phyloP scores from a whole-genome alignment of 1,140 invertebrate genomes.

The Holotrichia oblita region DNA sequence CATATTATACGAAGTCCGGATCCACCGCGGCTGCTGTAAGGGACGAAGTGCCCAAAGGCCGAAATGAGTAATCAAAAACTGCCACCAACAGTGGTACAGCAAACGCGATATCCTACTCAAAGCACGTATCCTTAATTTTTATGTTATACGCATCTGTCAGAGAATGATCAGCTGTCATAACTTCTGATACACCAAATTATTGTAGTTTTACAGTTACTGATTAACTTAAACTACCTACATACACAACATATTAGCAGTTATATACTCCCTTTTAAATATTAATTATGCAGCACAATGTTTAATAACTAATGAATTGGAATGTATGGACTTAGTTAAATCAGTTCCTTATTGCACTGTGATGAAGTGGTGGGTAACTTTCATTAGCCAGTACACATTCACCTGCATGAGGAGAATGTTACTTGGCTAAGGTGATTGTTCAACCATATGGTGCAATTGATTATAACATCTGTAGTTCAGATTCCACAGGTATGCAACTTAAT shows the following conservation, averaged over 20 bases:
- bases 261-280: slow-evolving; percentile 17
- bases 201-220: neutral
- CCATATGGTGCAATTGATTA: slow-evolving; percentile 52
- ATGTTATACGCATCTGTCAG: slow-evolving; percentile 58
- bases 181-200: neutral
- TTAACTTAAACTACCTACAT: slow-evolving; percentile 10
- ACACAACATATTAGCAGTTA: slow-evolving; percentile 23
- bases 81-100: slow-evolving; percentile 56
- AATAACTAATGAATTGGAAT: slow-evolving; percentile 41
- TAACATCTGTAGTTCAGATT: slow-evolving; percentile 24
- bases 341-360: slow-evolving; percentile 44
- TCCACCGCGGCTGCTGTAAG: slow-evolving; percentile 57
- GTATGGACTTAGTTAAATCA: slow-evolving; percentile 36
- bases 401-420: slow-evolving; percentile 50
- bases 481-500: slow-evolving; percentile 35
- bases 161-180: slow-evolving; percentile 48
- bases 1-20: slow-evolving; percentile 51
- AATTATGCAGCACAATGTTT: slow-evolving; percentile 10
- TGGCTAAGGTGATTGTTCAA: slow-evolving; percentile 46
- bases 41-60: slow-evolving; percentile 53
- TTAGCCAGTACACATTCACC: slow-evolving; percentile 58
- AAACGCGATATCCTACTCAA: slow-evolving; percentile 49
- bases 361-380: slow-evolving; percentile 53
- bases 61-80: slow-evolving; percentile 61
- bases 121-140: slow-evolving; percentile 59